A percentile compares a stretch with the other conserved stretches of the same genome.
Conservation (phyloP, 2,888 invertebrate species). For the Xestia c-nigrum region DNA sequence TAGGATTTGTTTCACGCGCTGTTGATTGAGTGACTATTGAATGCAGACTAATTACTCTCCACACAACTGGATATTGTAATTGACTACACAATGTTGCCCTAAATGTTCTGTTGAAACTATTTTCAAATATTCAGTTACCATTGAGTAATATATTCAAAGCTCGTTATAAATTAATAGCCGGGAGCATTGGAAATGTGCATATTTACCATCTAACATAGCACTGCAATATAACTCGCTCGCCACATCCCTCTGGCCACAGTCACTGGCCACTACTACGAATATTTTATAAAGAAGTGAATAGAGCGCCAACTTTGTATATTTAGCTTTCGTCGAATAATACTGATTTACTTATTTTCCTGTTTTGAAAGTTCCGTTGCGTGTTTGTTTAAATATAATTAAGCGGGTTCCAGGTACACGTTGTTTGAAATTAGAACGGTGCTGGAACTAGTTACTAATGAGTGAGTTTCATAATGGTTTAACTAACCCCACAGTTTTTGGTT, state of each 20-base stretch:
- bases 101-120: background rate
- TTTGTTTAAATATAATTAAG: conserved; percentile 3
- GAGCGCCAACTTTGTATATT: background rate
- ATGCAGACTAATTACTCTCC: background rate
- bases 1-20: background rate
- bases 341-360: background rate
- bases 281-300: background rate
- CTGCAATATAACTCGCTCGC: background rate
- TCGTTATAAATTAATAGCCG: conserved; percentile 1
- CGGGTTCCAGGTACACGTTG: background rate
- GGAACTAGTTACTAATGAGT: background rate
- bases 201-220: background rate
- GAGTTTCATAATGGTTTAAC: background rate
- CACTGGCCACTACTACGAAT: background rate
- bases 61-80: background rate
- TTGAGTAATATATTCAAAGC: background rate
- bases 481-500: too few species aligned
- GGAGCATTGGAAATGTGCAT: conserved; percentile 1
- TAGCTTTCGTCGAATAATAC: background rate
- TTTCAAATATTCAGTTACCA: background rate
- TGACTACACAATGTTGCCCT: background rate
- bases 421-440: background rate
- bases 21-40: background rate
- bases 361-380: too few species aligned
- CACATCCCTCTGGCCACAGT: background rate